A percentile compares a stretch with the other conserved stretches of the same genome.
Evolutionary conservation across 92 coral and sea anemone genomes (phyloP).

Genomic region (Plumapathes pennacea): DNA sequence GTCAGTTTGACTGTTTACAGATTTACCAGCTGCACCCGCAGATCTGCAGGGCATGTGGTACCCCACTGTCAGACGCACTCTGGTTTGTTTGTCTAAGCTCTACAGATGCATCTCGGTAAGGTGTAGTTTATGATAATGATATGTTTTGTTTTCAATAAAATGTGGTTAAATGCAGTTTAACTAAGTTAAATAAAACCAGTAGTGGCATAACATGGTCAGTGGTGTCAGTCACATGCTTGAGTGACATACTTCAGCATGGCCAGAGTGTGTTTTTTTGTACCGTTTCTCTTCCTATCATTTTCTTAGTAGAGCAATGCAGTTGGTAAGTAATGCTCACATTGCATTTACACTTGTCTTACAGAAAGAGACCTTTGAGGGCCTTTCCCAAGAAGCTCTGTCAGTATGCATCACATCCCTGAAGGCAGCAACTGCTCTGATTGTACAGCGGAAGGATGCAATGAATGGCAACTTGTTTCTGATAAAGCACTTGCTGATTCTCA

Average conservation of each 20-base stretch:
- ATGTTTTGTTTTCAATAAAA: background rate
- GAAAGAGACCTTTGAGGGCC: slow-evolving; percentile 99
- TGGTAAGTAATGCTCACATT: no score
- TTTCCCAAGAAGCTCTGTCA: slow-evolving; percentile 97
- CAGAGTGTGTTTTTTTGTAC: no score
- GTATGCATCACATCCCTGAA: slow-evolving; percentile 86
- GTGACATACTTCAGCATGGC: no score
- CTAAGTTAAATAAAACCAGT: no score
- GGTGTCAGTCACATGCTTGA: no score
- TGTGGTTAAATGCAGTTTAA: no score
- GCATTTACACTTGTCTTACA: no score
- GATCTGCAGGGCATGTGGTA: slow-evolving; percentile 99
- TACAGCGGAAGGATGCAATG: slow-evolving; percentile 94
- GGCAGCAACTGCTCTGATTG: slow-evolving; percentile 81
- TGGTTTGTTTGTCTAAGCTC: slow-evolving; percentile 94
- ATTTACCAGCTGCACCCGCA: slow-evolving; percentile 89
- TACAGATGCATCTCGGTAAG: slow-evolving; percentile 95
- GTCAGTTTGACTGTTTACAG: slow-evolving; percentile 21
- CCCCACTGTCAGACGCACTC: slow-evolving; percentile 93
- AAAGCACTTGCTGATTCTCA: slow-evolving; percentile 89
- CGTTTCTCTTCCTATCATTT: no score
- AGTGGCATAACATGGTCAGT: no score
- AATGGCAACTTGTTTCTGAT: slow-evolving; percentile 92
- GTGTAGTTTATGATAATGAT: background rate
- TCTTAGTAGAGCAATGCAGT: no score